Base-by-base conservation (phyloP, 2,888 invertebrate genomes). In the Magallana nippona region DNA sequence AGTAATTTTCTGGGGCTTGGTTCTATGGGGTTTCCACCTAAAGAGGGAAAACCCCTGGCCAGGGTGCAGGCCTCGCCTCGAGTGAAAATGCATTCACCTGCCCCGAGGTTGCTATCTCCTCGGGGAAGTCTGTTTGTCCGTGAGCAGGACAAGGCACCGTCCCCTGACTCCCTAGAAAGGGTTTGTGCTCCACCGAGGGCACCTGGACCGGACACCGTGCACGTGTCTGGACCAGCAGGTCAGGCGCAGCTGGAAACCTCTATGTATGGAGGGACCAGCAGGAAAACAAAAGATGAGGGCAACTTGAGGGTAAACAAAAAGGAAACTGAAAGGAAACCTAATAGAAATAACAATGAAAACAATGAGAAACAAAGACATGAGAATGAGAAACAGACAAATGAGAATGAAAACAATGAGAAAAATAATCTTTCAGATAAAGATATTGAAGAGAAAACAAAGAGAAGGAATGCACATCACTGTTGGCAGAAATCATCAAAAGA, bases 21-120 rank as follows among this genome's bases (percentile, higher is more conserved):
- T 60, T 60, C 60, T 17, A 60, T 60, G 60, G 60, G 60, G 60
- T 60, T 60, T 60, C 60, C 60, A 60, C 60, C 60, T 60, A 60
- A 60, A 60, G 60, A 55, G 58, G 78, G 15, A 55, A 78, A 78
- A 78, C 78, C 78, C 78, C 78, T 78, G 78, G 78, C 78, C 78
- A 78, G 44, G 44, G 78, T 27, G 55, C 78, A 78, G 78, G 78
- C 78, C 78, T 78, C 78, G n/a, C 78, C 78, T 78, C 78, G 55
- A n/a, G n/a, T 44, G 78, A 78, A n/a, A 32, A 55, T 55, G 78
- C 32, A 78, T 55, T 44, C 78, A 78, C 55, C 55, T 79, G 79
- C 79, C 79, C 79, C 13, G 17, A 56, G 58, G 17, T 79, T 58
- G 56, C n/a, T 27, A 79, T 19, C 57, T 55, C 55, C 57, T 58